Evolutionary conservation across 2,797 vertebrate genomes (phyloP).

Genomic region (Neosalanx taihuensis): DNA sequence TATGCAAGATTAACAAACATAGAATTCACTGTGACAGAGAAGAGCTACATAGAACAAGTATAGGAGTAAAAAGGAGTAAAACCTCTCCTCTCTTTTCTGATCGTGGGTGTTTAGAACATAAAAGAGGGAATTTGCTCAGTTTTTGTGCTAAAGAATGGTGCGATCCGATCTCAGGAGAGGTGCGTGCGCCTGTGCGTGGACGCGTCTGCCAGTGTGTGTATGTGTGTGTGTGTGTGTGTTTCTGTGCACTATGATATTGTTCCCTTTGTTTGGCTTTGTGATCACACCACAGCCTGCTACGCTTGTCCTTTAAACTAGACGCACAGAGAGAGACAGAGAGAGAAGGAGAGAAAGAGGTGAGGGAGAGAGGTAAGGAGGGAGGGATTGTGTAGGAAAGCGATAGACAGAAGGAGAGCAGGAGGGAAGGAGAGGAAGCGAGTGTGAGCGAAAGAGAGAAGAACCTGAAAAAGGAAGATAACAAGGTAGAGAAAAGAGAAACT

Average conservation of each 20-base stretch:
- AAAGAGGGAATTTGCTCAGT: slow-evolving; percentile 20
- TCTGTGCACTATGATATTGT: slow-evolving; percentile 26
- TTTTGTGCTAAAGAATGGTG: slow-evolving; percentile 36
- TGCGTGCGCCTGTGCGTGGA: background rate
- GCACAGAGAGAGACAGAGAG: too few species aligned
- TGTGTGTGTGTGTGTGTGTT: slow-evolving; percentile 18
- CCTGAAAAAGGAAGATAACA: background rate
- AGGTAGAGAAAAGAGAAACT: background rate
- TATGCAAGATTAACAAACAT: too few species aligned
- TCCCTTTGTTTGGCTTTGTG: slow-evolving; percentile 22
- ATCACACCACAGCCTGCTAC: slow-evolving; percentile 12
- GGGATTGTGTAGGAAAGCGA: background rate
- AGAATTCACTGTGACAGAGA: too few species aligned
- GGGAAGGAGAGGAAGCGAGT: background rate
- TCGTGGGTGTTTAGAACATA: slow-evolving; percentile 28
- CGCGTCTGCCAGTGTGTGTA: slow-evolving; percentile 24
- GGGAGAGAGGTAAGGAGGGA: too few species aligned
- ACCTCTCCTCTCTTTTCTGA: slow-evolving; percentile 9
- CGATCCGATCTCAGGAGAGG: background rate
- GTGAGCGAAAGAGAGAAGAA: background rate
- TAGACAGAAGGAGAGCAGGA: background rate
- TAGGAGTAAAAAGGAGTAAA: too few species aligned
- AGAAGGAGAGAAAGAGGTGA: too few species aligned
- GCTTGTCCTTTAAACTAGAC: slow-evolving; percentile 13
- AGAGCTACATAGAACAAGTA: too few species aligned